Conservation (phyloP, 2,888 invertebrate species). For the Chrysolina americana region DNA sequence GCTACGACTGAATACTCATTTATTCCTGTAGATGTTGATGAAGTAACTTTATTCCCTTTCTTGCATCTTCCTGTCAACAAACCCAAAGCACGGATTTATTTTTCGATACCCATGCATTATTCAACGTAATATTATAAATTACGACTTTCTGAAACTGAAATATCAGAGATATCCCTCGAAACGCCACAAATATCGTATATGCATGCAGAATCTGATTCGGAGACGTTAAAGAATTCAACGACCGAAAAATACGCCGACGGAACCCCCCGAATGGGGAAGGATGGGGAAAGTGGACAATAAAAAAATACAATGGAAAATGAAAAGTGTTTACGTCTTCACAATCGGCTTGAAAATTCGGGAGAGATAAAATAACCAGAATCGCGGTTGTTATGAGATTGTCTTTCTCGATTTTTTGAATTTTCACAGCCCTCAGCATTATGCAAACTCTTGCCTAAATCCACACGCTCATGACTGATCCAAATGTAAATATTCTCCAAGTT, state of each 20-base stretch:
- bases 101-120: neutral
- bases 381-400: slow-evolving; percentile 26
- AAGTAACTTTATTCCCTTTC: neutral
- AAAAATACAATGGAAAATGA: slow-evolving; percentile 53
- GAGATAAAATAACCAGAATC: neutral
- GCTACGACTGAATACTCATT: too few species aligned
- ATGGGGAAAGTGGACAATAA: slow-evolving; percentile 48
- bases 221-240: slow-evolving; percentile 47
- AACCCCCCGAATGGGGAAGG: slow-evolving; percentile 44
- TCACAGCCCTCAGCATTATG: slow-evolving; percentile 41
- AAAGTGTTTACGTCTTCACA: slow-evolving; percentile 55
- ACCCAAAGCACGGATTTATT: neutral
- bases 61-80: neutral
- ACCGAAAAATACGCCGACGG: slow-evolving; percentile 47
- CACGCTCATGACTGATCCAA: too few species aligned
- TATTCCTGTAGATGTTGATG: too few species aligned
- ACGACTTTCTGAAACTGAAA: slow-evolving; percentile 1
- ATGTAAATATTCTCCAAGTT: neutral
- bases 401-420: slow-evolving; percentile 37
- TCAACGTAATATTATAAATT: slow-evolving; percentile 7
- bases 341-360: slow-evolving; percentile 23
- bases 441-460: slow-evolving; percentile 25
- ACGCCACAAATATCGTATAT: slow-evolving; percentile 3
- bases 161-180: neutral
- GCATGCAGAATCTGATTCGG: slow-evolving; percentile 45